Base-by-base conservation (phyloP, 2,888 invertebrate genomes). In the Lasioglossum vierecki region DNA sequence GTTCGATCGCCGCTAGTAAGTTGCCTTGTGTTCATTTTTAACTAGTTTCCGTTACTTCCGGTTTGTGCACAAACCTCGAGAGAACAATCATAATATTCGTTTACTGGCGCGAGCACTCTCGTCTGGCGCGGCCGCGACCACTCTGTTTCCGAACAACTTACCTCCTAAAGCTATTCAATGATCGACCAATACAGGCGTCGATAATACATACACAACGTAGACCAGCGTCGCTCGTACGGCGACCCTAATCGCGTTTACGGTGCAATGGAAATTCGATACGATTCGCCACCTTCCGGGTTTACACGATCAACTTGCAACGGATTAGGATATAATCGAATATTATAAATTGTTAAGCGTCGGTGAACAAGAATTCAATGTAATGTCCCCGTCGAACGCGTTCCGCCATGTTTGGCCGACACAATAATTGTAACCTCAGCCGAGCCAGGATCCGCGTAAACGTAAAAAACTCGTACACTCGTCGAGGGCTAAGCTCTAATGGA, bases 391-490 rank as follows among this genome's bases (percentile, higher is more conserved):
- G 44, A 76, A 73, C 73, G 73, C 15, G 57, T 66, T 78, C 63
- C 53, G 53, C 41, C 39, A 72, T 76, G n/a, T 66, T 66, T 35
- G 39, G 30, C 60, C 44, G 60, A 66, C 76, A 85, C 30, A 46
- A 68, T 85, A 84, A 78, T 75, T 49, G 80, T 75, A 76, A 85
- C 57, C 66, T 75, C 71, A 85, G 74, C 77, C 70, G 44, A 85
- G 22, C 63, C 66, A 79, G 30, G 70, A 71, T 72, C 71, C 76
- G 30, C 71, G 77, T 53, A 53, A 53, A 53, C 53, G 60, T 79
- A 57, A 57, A 57, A 53, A 57, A 85, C 79, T 85, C 66, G 76
- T 75, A 77, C 76, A 79, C 72, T 85, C 74, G 11, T 80, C 76
- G 74, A 78, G 53, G n/a, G 53, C 60, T 73, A 82, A 83, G 72